phyloP scores from a whole-genome alignment of 2,113 vertebrate genomes.

The Ammodramus savannarum region DNA sequence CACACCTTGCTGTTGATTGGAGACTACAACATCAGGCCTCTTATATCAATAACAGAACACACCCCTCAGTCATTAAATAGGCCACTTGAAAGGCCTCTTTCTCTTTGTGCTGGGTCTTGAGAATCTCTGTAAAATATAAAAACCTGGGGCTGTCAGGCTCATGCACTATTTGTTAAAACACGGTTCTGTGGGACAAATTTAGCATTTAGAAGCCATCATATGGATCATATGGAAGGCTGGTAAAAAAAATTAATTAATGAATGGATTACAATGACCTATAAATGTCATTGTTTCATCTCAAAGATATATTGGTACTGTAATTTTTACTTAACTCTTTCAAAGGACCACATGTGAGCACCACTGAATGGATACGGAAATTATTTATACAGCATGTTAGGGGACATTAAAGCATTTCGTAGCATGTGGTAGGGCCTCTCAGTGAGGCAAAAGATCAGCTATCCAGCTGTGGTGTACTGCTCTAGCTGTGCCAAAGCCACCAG shows the following conservation, averaged over 20 bases:
- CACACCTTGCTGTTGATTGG: background rate
- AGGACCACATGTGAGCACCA: slow-evolving; percentile 53
- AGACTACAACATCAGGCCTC: background rate
- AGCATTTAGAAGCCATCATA: slow-evolving; percentile 49
- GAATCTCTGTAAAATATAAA: background rate
- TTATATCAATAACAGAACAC: background rate
- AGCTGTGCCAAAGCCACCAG: slow-evolving; percentile 52
- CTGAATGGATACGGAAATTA: slow-evolving; percentile 50
- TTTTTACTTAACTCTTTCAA: slow-evolving; percentile 62
- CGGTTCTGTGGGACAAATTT: background rate
- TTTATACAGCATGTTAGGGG: slow-evolving; percentile 46
- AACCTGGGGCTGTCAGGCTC: background rate
- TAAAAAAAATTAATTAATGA: slow-evolving; percentile 73
- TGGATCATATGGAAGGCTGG: slow-evolving; percentile 61
- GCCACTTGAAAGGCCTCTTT: background rate
- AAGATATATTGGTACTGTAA: slow-evolving; percentile 55
- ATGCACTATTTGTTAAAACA: slow-evolving; percentile 16
- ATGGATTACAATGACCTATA: slow-evolving; percentile 70
- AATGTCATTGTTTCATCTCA: slow-evolving; percentile 67
- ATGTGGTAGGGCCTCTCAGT: slow-evolving; percentile 38
- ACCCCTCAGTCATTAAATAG: background rate
- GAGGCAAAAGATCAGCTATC: slow-evolving; percentile 30
- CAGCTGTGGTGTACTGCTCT: slow-evolving; percentile 35
- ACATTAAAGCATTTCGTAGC: slow-evolving; percentile 56
- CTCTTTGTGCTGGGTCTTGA: background rate